Conservation (phyloP, 1,140 invertebrate species). For the Drosophila guanche region DNA sequence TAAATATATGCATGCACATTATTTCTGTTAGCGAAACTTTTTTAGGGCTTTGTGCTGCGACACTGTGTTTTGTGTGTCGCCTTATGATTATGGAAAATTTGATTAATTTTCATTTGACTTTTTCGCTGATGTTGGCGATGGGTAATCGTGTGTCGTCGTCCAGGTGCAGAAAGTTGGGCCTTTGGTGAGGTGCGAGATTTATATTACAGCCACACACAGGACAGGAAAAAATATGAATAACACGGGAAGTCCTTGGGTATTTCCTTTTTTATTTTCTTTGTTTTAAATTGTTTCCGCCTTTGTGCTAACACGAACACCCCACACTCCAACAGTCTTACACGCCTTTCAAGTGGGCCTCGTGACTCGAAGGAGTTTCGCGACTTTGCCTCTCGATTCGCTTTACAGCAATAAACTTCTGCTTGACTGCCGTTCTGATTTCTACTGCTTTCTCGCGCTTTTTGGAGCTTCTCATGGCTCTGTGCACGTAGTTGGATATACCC, state of each 20-base stretch:
- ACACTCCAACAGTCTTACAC: neutral
- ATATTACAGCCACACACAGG: neutral
- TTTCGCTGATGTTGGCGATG: conserved; percentile 31
- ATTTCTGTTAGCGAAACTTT: conserved; percentile 60
- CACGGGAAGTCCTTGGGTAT: neutral
- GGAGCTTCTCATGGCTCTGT: conserved; percentile 3
- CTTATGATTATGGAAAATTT: conserved; percentile 60
- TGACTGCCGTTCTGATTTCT: conserved; percentile 37
- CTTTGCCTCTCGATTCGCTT: conserved; percentile 46
- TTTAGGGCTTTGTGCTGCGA: conserved; percentile 30
- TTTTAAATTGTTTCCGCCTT: neutral
- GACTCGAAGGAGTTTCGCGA: conserved; percentile 29
- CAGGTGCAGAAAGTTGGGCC: too few relatives aligned
- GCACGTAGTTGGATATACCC: neutral
- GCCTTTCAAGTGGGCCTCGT: conserved; percentile 7
- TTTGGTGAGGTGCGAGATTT: too few relatives aligned
- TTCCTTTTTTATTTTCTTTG: neutral
- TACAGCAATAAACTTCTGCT: conserved; percentile 68
- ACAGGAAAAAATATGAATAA: conserved; percentile 1
- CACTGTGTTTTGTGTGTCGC: conserved; percentile 44
- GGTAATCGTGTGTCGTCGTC: conserved; percentile 15
- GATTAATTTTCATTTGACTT: conserved; percentile 58
- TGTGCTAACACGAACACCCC: neutral
- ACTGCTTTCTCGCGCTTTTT: conserved; percentile 1
- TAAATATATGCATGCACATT: conserved; percentile 10